Percentiles rank a stretch among this genome's conserved stretches.
These are phyloP conservation scores for Dolichotis patagonum DNA, from an alignment of 2,113 vertebrate genomes.

Conservation along the genomic window DNA sequence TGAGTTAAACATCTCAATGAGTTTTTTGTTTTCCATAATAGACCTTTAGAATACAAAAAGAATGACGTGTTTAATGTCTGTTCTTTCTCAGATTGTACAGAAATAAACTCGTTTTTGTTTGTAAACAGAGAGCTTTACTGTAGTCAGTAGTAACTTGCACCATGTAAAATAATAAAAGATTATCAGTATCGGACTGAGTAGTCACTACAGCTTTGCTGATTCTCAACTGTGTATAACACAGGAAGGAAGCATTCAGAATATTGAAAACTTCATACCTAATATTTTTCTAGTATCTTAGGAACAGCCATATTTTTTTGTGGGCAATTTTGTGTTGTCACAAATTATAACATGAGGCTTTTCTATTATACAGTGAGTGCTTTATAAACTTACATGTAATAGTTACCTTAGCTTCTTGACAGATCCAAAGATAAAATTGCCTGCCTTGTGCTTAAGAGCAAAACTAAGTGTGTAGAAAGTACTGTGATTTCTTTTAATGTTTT, in stretches of 20 bases:
- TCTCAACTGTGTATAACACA: neutral
- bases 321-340: neutral
- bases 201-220: neutral
- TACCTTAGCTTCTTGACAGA: neutral
- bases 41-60: conserved; percentile 22
- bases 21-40: neutral
- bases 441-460: neutral
- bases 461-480: neutral
- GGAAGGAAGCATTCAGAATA: neutral
- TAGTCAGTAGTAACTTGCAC: neutral
- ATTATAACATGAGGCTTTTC: neutral
- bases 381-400: neutral
- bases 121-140: neutral
- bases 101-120: neutral
- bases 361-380: neutral
- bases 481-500: neutral
- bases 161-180: neutral
- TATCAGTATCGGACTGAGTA: neutral
- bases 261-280: neutral
- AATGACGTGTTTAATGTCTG: conserved; percentile 1
- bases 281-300: neutral
- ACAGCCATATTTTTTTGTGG: neutral
- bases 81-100: conserved; percentile 46
- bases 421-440: neutral
- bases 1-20: neutral